A percentile compares a stretch with the other conserved stretches of the same genome.
Conservation (phyloP, 1,140 invertebrate genomes). For the Dolichoris vasculosae region DNA sequence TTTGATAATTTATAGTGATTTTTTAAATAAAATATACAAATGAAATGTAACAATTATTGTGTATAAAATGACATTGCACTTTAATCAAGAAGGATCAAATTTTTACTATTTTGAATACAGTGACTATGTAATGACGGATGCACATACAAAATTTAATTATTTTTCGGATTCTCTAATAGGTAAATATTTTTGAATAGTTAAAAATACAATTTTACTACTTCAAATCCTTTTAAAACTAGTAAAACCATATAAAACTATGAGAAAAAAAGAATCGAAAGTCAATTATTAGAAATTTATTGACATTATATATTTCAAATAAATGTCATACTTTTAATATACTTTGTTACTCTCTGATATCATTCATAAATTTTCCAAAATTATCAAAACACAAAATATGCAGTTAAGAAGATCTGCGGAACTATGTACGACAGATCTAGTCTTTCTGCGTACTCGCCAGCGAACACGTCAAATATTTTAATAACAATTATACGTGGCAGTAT, state of each 20-base stretch:
- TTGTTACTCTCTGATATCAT: background rate
- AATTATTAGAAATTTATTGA: slow-evolving; percentile 4
- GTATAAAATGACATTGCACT: background rate
- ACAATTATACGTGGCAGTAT: background rate
- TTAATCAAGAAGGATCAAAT: background rate
- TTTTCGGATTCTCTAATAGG: background rate
- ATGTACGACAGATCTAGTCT: background rate
- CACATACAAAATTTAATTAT: background rate
- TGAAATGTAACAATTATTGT: background rate
- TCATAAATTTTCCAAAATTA: background rate
- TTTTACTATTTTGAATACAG: background rate
- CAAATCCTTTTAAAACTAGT: background rate
- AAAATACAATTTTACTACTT: background rate
- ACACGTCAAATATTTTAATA: slow-evolving; percentile 9
- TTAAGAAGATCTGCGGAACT: background rate
- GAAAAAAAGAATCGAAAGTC: background rate
- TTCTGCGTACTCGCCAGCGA: slow-evolving; percentile 6
- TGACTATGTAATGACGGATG: background rate
- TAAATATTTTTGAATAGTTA: background rate
- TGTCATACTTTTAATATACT: background rate
- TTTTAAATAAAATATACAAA: background rate
- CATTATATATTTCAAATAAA: slow-evolving; percentile 2
- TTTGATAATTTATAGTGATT: background rate
- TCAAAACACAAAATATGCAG: background rate
- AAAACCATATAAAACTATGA: background rate